Evolutionary conservation across 2,888 invertebrate genomes (phyloP), one percentile per base, ranked within the genome.

Genomic region (Stenotaenia linearis): DNA sequence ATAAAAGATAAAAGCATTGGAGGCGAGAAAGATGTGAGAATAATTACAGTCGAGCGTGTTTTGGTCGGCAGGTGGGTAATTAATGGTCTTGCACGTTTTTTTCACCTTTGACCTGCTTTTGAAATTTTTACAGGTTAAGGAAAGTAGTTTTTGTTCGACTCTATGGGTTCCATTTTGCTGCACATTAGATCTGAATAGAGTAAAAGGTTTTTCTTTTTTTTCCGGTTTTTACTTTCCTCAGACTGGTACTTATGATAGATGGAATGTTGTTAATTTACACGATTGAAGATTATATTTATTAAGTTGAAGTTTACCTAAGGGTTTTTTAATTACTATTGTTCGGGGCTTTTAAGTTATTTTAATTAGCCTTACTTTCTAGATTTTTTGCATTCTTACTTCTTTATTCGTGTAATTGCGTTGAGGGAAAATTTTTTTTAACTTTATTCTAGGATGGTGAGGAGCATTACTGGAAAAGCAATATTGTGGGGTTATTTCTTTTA

Each of bases 61-160:
- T 61, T 61, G 61, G 61, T 61, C 61, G 61, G 61, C 61, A 61
- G 61, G 61, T 61, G 61, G 61, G 61, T 61, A 61, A 61, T 61
- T 61, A 61, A 61, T 61, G 61, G 61, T 12, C 45, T n/a, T 28
- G 10, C 61, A 61, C 61, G n/a, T 18, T 45, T 61, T 56, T 61
- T 61, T 28, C 61, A 61, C 61, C 61, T 61, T 61, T 61, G 61
- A 61, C 61, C 61, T 61, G 61, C 18, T 61, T 61, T 61, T 61
- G 25, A 28, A 23, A 61, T 61, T 61, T 61, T 23, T 61, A 15
- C 61, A 12, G 61, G 61, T 25, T n/a, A 15, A 61, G 15, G 45
- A 45, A 45, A 61, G 28, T 61, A 9, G 23, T 61, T 61, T 61
- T 61, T 61, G 61, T 25, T 61, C 61, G 2, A 61, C 61, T 4